Evolutionary conservation across 2,113 vertebrate species (phyloP), one percentile per base, ranked within the genome.

Genomic region (Barnardius zonarius): DNA sequence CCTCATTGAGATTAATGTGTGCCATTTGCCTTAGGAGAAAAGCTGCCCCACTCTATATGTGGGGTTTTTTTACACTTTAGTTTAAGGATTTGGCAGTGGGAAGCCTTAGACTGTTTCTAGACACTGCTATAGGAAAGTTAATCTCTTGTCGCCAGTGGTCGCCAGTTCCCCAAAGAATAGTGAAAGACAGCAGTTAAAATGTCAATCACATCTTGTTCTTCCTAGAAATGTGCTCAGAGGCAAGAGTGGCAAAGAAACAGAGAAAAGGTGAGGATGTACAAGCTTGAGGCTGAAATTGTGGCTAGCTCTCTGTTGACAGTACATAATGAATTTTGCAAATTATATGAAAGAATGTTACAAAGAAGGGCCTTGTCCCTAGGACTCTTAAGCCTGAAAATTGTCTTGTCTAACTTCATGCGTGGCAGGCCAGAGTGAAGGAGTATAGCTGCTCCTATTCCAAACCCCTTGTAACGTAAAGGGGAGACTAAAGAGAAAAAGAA

Each of bases 251-350:
- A 66, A 77, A 83, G 28, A 20, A 33, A 15, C 25, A 88, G 31
- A 79, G 28, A 57, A 83, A 89, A 77, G 10, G 3, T 0, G 2
- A 64, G 20, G 15, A 33, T 19, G 20, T 0, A 0, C 39, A 66
- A 31, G 8, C 3, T 46, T n/a, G 27, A 72, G 24, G 72, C 78
- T 76, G 31, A 85, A 90, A 69, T 10, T 41, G 30, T 66, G 37
- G 18, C 8, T 64, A 67, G 0, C 1, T 19, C 11, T 83, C 33
- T 82, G 10, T 13, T 70, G 69, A 48, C 11, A 76, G 62, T 3
- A 43, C 74, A 55, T 13, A 49, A 57, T 4, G 16, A 48, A 52
- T 77, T 83, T 73, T 85, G 16, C 25, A 62, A 64, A 51, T 80
- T 39, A 30, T 17, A 28, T 41, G 35, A 15, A 11, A 80, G 20